These are phyloP conservation scores for Montifringilla adamsi DNA, from an alignment of 2,113 vertebrate genomes.

Conservation along the genomic window DNA sequence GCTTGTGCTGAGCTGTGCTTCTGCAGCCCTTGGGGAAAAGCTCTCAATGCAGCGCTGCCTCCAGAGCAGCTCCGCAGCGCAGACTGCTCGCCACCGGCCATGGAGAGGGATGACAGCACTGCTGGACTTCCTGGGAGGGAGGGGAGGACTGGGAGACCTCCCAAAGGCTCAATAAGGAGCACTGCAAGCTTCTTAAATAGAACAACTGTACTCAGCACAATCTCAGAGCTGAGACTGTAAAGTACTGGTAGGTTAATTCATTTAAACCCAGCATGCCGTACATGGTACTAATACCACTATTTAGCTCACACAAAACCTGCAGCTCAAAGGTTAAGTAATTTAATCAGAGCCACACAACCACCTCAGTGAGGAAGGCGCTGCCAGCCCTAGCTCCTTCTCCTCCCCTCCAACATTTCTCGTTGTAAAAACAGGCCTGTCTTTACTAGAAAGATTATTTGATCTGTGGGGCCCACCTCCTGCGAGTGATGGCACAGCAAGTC, in stretches of 20 bases:
- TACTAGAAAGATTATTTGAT: neutral
- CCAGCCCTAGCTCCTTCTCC: neutral
- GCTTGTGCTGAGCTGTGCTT: accelerated
- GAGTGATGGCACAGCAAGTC: neutral
- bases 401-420: neutral
- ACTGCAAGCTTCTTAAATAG: neutral
- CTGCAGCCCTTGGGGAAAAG: neutral
- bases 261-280: neutral
- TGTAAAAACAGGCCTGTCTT: neutral
- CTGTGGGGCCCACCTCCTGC: neutral
- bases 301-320: neutral
- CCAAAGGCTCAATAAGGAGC: neutral
- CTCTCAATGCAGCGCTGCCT: neutral
- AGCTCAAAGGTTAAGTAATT: neutral
- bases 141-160: neutral
- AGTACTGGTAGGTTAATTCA: neutral
- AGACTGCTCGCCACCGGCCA: neutral
- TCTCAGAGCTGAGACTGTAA: neutral
- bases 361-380: neutral
- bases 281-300: neutral
- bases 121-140: neutral
- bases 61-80: neutral
- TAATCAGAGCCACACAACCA: neutral
- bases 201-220: neutral
- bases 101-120: neutral